Evolutionary conservation across 2,888 invertebrate species (phyloP).

Genomic region (Microplitis deprimator): DNA sequence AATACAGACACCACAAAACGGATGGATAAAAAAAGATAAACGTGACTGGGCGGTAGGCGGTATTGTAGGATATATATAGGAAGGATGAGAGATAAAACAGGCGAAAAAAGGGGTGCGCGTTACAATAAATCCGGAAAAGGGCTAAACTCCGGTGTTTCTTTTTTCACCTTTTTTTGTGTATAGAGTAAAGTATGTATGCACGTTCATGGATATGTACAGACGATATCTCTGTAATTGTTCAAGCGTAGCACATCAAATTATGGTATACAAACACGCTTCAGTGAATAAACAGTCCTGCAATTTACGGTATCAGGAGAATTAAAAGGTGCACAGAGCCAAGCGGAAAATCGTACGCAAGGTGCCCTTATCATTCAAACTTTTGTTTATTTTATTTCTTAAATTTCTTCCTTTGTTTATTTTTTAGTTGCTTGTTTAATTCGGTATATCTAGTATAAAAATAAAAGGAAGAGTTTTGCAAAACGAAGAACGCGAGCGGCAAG

Average conservation of each 20-base stretch:
- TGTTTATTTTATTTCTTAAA: background rate
- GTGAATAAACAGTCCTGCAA: conserved; percentile 15
- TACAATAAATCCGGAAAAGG: conserved; percentile 49
- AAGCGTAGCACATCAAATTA: conserved; percentile 47
- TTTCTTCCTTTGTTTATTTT: background rate
- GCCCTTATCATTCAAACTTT: background rate
- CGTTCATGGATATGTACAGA: background rate
- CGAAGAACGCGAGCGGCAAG: background rate
- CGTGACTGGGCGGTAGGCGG: conserved; percentile 22
- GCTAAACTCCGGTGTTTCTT: conserved; percentile 42
- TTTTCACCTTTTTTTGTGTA: conserved; percentile 46
- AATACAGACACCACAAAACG: conserved; percentile 8
- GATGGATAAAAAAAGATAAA: conserved; percentile 31
- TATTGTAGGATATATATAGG: conserved; percentile 1
- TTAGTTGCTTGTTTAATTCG: background rate
- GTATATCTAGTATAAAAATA: background rate
- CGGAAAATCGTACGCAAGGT: conserved; percentile 18
- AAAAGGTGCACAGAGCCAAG: conserved; percentile 10
- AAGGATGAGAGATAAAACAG: conserved; percentile 30
- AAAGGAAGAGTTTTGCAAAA: background rate
- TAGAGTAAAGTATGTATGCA: background rate
- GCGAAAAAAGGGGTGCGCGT: conserved; percentile 34
- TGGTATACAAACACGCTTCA: conserved; percentile 26
- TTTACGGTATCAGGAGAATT: conserved; percentile 10
- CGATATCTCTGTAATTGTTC: conserved; percentile 51